Evolutionary conservation across 1,140 invertebrate genomes (phyloP), one percentile per base, ranked within the genome.

Genomic region (Drosophila arawakana): DNA sequence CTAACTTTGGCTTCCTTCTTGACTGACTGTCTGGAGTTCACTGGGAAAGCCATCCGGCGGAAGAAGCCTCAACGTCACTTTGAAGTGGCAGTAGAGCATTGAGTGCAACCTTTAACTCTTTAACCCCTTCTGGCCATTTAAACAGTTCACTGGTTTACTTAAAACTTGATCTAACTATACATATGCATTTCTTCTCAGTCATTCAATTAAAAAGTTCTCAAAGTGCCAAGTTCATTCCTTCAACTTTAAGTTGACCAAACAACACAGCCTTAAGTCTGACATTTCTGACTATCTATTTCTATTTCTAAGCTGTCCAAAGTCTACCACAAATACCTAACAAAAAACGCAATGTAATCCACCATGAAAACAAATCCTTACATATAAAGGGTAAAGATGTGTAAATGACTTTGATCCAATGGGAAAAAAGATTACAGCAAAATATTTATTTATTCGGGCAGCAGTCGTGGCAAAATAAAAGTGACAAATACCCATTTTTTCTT

Each of bases 381-480:
- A 10, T 46, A 10, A 18, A 18, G 7, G 1, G n/a, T 25, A 57
- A 11, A 41, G 9, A 41, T 57, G 35, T 57, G 37, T 11, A 57
- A 57, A 43, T 41, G 54, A 57, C 30, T 39, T 55, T 39, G 52
- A 9, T 39, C 39, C 13, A 55, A 55, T 13, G 10, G 7, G 0
- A 37, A 54, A 54, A 37, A 35, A 57, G 13, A 8, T 57, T 13
- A 21, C 54, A 41, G 15, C 9, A 25, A 57, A 43, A 57, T 43
- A 57, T 57, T 57, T 57, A 57, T 57, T 57, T 43, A 43, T 41
- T 57, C 37, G 37, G 11, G 13, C 54, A 21, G 18, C 9, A 57
- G 7, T 15, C 50, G 50, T 35, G 54, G 54, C 35, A 15, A 41
- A 57, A 30, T 30, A 57, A 57, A 57, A 57, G 54, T 57, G 54